These are phyloP conservation scores for Chymomyza amoena DNA, from an alignment of 2,888 invertebrate species.

Conservation along the genomic window DNA sequence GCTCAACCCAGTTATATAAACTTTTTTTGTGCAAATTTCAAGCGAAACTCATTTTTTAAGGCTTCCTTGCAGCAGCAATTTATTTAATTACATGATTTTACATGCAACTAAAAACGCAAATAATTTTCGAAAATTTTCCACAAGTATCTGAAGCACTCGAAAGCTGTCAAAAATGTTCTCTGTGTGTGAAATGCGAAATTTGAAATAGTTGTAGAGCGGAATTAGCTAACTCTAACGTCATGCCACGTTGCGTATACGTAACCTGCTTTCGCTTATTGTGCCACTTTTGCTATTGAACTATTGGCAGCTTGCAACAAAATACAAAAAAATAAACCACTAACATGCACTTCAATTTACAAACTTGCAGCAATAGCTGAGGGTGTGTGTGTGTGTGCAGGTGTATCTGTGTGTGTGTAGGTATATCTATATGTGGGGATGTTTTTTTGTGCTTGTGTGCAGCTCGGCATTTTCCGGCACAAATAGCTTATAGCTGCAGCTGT, in stretches of 20 bases:
- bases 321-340: conserved; percentile 42
- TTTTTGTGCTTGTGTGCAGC: conserved; percentile 18
- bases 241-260: conserved; percentile 55
- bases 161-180: conserved; percentile 17
- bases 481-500: conserved; percentile 45
- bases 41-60: not conserved
- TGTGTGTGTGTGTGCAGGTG: not conserved
- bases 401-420: conserved; percentile 1
- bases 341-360: conserved; percentile 64
- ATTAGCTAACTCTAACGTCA: conserved; percentile 60
- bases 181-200: conserved; percentile 24
- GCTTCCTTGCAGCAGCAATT: not conserved
- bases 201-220: conserved; percentile 27
- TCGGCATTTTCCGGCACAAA: not conserved
- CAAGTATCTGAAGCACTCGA: not conserved
- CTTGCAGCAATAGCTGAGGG: conserved; percentile 29
- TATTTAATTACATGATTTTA: not conserved
- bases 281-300: conserved; percentile 48
- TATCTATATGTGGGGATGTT: conserved; percentile 14
- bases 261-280: conserved; percentile 56
- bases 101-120: not conserved
- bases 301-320: conserved; percentile 9
- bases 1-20: no score
- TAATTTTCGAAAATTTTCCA: not conserved
- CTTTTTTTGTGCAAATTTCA: not conserved